A percentile compares a stretch with the other conserved stretches of the same genome.
phyloP scores from a whole-genome alignment of 2,113 vertebrate genomes.

The Craseonycteris thonglongyai region DNA sequence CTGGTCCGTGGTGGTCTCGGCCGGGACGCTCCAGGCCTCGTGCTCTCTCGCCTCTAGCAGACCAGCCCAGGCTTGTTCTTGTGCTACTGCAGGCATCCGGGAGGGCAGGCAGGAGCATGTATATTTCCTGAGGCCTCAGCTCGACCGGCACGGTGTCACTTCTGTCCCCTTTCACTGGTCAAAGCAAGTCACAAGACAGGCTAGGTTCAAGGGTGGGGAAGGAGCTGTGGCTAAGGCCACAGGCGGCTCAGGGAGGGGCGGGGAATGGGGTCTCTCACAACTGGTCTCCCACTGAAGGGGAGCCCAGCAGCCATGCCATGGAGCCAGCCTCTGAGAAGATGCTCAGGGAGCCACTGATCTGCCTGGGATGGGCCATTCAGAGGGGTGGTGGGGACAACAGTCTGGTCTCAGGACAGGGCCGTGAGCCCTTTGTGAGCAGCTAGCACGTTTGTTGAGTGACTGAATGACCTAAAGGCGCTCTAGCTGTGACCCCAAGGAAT shows the following conservation, averaged over 20 bases:
- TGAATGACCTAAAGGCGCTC: neutral
- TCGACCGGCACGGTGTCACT: no score
- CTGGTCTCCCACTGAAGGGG: neutral
- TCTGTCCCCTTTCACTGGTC: neutral
- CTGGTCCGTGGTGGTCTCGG: neutral
- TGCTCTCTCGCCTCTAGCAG: neutral
- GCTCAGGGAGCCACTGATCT: neutral
- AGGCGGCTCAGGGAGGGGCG: no score
- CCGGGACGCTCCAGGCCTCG: no score
- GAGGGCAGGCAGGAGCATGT: neutral
- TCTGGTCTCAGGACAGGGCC: neutral
- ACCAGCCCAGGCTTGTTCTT: neutral
- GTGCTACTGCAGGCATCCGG: rapidly evolving
- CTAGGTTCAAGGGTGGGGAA: neutral
- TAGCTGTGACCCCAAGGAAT: neutral
- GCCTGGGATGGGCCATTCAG: neutral
- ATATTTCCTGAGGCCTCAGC: neutral
- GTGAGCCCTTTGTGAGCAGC: neutral
- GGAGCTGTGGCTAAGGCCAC: rapidly evolving
- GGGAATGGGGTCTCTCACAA: neutral
- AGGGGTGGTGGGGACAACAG: neutral
- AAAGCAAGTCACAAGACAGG: no score
- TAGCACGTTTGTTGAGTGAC: slow-evolving; percentile 14
- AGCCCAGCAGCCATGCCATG: neutral
- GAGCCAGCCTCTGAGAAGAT: neutral